Evolutionary conservation across 2,113 vertebrate species (phyloP).

Genomic region (Thunnus thynnus): DNA sequence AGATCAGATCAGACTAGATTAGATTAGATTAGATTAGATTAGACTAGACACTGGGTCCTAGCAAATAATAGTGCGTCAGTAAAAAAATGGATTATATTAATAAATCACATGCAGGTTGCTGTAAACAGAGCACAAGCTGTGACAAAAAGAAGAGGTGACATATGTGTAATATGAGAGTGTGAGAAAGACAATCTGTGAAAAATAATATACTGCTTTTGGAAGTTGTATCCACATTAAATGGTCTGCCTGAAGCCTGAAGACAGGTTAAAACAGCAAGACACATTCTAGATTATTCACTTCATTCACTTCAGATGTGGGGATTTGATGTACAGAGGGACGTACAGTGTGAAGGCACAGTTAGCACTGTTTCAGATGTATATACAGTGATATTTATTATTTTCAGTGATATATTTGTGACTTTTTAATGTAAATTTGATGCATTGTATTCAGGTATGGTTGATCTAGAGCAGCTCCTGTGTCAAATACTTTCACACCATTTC

Average conservation of each 20-base stretch:
- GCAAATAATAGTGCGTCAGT: no score
- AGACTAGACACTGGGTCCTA: neutral
- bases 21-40: neutral
- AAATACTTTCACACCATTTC: conserved; percentile 5
- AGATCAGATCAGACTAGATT: no score
- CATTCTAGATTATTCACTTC: neutral
- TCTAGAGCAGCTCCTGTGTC: neutral
- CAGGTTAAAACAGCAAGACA: neutral
- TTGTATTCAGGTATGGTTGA: neutral
- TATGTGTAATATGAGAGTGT: neutral
- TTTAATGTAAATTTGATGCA: conserved; percentile 11
- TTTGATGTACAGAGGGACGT: neutral
- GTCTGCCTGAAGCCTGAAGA: neutral
- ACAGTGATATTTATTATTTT: neutral
- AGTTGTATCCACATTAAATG: neutral
- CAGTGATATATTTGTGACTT: conserved; percentile 1
- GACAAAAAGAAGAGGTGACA: conserved; percentile 9
- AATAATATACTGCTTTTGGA: neutral
- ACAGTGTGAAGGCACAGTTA: neutral
- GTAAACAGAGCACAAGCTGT: conserved; percentile 1
- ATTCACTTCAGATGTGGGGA: neutral
- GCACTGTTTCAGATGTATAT: neutral
- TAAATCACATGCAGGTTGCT: no score
- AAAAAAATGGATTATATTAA: no score
- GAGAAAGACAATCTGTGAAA: neutral